These are phyloP conservation scores for Syngnathus rostellatus DNA, from an alignment of 2,797 vertebrate species.

Conservation along the genomic window DNA sequence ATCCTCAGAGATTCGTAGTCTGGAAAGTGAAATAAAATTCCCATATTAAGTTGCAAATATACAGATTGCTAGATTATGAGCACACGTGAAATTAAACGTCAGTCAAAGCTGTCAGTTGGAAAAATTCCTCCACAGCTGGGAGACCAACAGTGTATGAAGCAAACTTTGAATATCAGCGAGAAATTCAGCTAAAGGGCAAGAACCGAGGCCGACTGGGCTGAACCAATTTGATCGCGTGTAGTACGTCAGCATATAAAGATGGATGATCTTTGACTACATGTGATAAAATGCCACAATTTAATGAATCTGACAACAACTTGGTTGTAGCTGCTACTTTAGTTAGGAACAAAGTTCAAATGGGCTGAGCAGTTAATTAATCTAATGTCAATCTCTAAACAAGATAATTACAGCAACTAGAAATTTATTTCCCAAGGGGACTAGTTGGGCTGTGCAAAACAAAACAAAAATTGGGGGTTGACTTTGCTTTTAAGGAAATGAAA, in stretches of 20 bases:
- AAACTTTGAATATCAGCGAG: background rate
- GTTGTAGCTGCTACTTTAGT: background rate
- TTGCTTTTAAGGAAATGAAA: background rate
- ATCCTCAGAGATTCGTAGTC: constrained; percentile 84
- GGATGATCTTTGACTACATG: background rate
- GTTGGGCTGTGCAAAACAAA: too few species aligned
- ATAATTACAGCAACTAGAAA: background rate
- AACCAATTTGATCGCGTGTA: background rate
- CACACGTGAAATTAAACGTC: background rate
- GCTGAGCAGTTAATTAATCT: background rate
- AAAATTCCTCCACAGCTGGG: background rate
- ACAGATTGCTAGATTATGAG: background rate
- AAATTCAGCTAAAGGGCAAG: background rate
- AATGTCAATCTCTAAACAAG: background rate
- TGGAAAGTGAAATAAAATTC: constrained; percentile 34
- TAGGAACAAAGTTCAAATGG: background rate
- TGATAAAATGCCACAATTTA: background rate
- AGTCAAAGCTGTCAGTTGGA: background rate
- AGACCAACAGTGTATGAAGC: background rate
- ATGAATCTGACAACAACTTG: background rate
- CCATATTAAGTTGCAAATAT: background rate
- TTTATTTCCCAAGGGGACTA: background rate
- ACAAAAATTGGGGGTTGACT: too few species aligned
- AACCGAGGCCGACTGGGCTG: background rate
- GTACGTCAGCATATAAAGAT: background rate